phyloP scores from a whole-genome alignment of 2,888 invertebrate genomes.

The Megamerina dolium region DNA sequence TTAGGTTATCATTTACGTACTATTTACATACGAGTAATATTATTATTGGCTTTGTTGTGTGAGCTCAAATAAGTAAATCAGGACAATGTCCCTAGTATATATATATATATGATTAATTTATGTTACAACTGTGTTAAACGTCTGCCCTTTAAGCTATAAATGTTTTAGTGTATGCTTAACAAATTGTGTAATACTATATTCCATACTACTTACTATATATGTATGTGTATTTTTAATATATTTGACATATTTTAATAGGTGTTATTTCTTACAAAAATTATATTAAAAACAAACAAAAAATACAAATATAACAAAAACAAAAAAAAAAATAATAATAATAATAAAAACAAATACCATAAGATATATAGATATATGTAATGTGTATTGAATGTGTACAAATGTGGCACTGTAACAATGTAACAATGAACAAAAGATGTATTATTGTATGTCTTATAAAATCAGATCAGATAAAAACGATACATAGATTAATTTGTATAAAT shows the following conservation, averaged over 20 bases:
- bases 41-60: slow-evolving; percentile 16
- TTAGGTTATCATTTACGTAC: too few relatives aligned
- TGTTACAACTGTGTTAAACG: slow-evolving; percentile 30
- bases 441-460: too few relatives aligned
- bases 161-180: slow-evolving; percentile 15
- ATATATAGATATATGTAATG: slow-evolving; percentile 9
- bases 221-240: slow-evolving; percentile 22
- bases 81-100: too few relatives aligned
- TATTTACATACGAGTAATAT: too few relatives aligned
- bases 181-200: slow-evolving; percentile 12
- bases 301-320: slow-evolving; percentile 13
- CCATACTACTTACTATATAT: slow-evolving; percentile 16
- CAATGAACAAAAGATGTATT: too few relatives aligned
- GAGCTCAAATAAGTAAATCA: slow-evolving; percentile 10
- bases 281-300: slow-evolving; percentile 13
- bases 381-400: too few relatives aligned
- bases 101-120: slow-evolving; percentile 14
- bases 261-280: slow-evolving; percentile 35
- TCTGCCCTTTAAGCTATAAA: slow-evolving; percentile 15
- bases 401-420: too few relatives aligned
- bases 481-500: slow-evolving; percentile 47
- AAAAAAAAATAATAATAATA: slow-evolving; percentile 17
- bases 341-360: slow-evolving; percentile 18
- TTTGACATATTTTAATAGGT: slow-evolving; percentile 29
- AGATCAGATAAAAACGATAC: slow-evolving; percentile 28